phyloP scores from a whole-genome alignment of 2,797 vertebrate genomes.

The Sebastes iracundus region DNA sequence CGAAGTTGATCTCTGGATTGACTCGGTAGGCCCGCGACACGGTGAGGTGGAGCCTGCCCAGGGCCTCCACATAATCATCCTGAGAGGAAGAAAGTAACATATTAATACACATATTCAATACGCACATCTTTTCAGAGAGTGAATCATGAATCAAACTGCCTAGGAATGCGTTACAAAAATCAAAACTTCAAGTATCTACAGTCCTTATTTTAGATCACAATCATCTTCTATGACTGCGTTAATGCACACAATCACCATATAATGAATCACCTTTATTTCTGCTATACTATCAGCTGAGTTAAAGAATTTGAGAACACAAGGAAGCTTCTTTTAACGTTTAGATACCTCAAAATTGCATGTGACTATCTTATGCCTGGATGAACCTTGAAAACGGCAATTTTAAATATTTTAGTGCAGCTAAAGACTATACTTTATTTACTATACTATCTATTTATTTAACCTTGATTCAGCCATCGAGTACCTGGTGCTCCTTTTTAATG shows the following conservation, averaged over 20 bases:
- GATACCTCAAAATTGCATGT: background rate
- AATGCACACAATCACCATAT: background rate
- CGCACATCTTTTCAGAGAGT: background rate
- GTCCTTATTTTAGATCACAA: background rate
- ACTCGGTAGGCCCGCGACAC: conserved; percentile 98
- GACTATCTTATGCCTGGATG: background rate
- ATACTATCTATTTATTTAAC: background rate
- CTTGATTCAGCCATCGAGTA: too few relatives aligned
- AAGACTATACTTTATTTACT: too few relatives aligned
- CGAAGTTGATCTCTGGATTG: conserved; percentile 99
- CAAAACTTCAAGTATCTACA: background rate
- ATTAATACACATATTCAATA: background rate
- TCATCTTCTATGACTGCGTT: background rate
- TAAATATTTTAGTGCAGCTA: background rate
- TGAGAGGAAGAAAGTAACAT: conserved; percentile 49
- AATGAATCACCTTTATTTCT: background rate
- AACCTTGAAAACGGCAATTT: background rate
- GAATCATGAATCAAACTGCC: background rate
- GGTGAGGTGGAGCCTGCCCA: conserved; percentile 96
- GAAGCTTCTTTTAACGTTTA: background rate
- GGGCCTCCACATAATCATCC: conserved; percentile 99
- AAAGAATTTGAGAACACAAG: background rate
- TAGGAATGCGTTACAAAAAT: background rate
- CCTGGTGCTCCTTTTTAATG: too few relatives aligned
- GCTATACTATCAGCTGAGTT: background rate